Evolutionary conservation across 2,797 vertebrate species (phyloP).

Genomic region (Spheniscus humboldti): DNA sequence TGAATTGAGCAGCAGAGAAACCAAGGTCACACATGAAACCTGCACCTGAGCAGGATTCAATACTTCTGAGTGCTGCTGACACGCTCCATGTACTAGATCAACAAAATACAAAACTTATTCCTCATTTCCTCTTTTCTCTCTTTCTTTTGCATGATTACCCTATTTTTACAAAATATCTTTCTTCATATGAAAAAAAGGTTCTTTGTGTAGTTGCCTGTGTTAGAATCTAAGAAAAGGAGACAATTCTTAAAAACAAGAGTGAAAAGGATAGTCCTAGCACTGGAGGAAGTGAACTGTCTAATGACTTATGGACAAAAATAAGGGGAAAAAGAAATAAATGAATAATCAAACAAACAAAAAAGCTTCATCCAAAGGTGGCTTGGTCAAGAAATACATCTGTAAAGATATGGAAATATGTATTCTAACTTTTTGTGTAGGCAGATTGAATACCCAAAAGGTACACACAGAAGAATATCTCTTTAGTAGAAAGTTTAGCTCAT

Average conservation of each 20-base stretch:
- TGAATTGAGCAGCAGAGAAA: neutral
- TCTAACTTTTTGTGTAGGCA: neutral
- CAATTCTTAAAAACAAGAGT: neutral
- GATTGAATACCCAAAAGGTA: neutral
- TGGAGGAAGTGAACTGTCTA: neutral
- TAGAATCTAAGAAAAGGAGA: neutral
- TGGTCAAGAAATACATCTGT: neutral
- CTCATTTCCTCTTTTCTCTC: neutral
- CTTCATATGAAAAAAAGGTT: neutral
- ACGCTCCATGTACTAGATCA: neutral
- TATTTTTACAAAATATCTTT: neutral
- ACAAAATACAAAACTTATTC: neutral
- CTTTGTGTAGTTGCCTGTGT: neutral
- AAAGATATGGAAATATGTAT: neutral
- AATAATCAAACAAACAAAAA: neutral
- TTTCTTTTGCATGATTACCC: neutral
- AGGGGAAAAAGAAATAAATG: neutral
- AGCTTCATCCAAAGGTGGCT: neutral
- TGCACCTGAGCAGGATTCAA: neutral
- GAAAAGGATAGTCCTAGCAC: neutral
- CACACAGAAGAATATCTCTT: neutral
- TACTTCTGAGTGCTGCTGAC: neutral
- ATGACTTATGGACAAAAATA: neutral
- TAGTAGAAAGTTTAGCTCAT: conserved; percentile 8
- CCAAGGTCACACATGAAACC: neutral